Conservation (phyloP, 2,888 invertebrate genomes). For the Molorchus minor region DNA sequence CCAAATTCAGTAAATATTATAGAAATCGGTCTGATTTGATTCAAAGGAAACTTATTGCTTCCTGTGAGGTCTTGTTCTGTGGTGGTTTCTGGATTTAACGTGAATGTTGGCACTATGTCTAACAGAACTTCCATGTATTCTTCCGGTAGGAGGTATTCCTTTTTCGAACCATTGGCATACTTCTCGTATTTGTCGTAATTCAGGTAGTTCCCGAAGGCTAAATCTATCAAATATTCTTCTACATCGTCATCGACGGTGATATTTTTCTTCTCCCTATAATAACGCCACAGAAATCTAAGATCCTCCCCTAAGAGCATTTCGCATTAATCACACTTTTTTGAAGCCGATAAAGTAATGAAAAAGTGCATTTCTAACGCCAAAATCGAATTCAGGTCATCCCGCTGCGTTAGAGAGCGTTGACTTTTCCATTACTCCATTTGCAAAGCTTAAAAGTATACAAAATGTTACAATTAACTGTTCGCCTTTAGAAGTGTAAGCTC, state of each 20-base stretch:
- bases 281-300: no score
- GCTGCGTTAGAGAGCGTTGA: no score
- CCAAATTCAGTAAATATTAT: constrained; percentile 37
- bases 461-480: no score
- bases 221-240: constrained; percentile 29
- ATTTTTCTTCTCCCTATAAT: background rate
- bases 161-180: constrained; percentile 31
- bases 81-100: background rate
- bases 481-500: no score
- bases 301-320: no score
- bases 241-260: constrained; percentile 10
- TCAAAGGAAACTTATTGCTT: constrained; percentile 21
- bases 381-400: no score
- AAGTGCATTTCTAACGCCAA: no score
- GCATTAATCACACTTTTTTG: no score
- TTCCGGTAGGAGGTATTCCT: constrained; percentile 36
- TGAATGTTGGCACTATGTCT: constrained; percentile 11
- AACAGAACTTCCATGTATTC: constrained; percentile 32
- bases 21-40: constrained; percentile 13
- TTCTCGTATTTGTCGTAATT: constrained; percentile 27
- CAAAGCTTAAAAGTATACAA: no score
- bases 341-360: no score
- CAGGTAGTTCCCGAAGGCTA: constrained; percentile 36
- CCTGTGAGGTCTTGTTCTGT: background rate
- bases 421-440: no score